Base-by-base conservation (phyloP, 1,140 invertebrate genomes). In the Trachymyrmex cornetzi region DNA sequence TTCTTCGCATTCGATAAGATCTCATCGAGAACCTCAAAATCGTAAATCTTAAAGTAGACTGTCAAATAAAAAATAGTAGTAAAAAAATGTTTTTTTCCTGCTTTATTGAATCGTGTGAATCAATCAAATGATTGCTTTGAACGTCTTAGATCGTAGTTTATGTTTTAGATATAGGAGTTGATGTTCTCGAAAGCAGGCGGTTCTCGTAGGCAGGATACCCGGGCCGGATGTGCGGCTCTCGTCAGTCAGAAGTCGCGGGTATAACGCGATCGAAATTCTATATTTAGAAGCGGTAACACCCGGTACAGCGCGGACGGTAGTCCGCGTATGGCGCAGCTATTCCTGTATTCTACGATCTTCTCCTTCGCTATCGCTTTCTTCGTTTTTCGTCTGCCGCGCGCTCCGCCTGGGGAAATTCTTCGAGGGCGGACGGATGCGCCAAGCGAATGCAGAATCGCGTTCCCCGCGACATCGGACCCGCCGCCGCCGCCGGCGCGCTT, bases 271-370 rank as follows among this genome's bases (percentile, higher is more conserved):
- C 87, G 87, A 89, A 90, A 91, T 90, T 87, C 89, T 93, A 93
- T 91, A 93, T 91, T 93, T 93, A 93, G 88, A 86, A 27, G 77
- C 67, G 86, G 69, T 72, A 91, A 91, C 71, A 48, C 67, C 75
- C 75, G 69, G 71, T 57, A 77, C 63, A 59, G 16, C 22, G 80
- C 79, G 61, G 74, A 85, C 81, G 66, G 44, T 90, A 85, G 69
- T 53, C 84, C 63, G 50, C 81, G 85, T 88, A 91, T 53, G 87
- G 87, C 24, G n/a, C 57, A n/a, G 82, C 89, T 91, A 91, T 92
- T 92, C 75, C 77, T 87, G 88, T 89, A 90, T 82, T 88, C 84
- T 55, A 67, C 57, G 44, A 79, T 88, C 53, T 44, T 38, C 72
- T 38, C 64, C 22, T 81, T 66, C 55, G 72, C 59, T 24, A 0